Base-by-base conservation (phyloP, 1,140 invertebrate species). In the Bradysia coprophila region DNA sequence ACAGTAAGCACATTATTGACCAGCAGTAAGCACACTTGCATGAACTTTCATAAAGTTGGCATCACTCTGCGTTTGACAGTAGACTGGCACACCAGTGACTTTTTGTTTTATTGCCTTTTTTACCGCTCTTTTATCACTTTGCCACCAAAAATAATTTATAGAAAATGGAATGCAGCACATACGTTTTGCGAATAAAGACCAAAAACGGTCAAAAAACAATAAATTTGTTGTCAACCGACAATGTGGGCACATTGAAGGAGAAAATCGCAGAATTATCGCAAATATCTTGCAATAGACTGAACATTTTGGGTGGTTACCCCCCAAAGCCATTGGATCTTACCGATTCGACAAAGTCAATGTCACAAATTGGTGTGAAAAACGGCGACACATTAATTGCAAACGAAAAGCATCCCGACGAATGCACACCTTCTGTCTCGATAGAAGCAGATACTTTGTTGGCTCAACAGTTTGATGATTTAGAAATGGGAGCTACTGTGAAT, bases 311-410 rank as follows among this genome's bases (percentile, higher is more conserved):
- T 49, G 87, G 87, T 8, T 92, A 75, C 66, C 89, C 89, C 18
- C 87, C 87, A 1, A 84, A 83, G 52, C 61, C 73, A n/a, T 55
- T 91, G 37, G 71, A 81, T 57, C 61, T 78, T 21, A 63, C 63
- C 43, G 52, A 65, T 41, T 65, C 63, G 47, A 46, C 21, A 15
- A 56, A 59, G 44, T 73, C 67, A 36, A 52, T 88, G 13, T 61
- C 65, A 32, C 61, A 69, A 10, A 65, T 72, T 34, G 76, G 80
- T 5, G 70, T 92, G 20, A 68, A 71, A 37, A 79, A 78, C 47
- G 87, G 88, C 1, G 88, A 92, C 49, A 88, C 83, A 0, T 54
- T 93, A 6, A 89, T 89, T 48, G 72, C 91, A 1, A 83, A 91
- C 57, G 80, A 86, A 53, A 77, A 75, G 54, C 21, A 20, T 11